Conservation (phyloP, 2,797 vertebrate species). For the Natrix natrix region DNA sequence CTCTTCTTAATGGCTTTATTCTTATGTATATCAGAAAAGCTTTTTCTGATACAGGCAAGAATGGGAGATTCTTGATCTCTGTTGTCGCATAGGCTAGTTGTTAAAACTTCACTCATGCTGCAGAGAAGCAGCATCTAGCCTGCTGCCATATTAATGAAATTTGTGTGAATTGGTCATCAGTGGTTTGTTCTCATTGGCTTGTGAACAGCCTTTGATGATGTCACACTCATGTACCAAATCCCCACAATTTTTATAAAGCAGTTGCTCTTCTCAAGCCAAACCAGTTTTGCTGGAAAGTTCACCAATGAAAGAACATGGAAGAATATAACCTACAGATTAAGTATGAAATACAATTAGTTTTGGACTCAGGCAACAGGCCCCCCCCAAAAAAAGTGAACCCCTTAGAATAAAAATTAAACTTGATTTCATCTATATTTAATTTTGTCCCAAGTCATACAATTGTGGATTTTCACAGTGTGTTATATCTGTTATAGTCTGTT, state of each 20-base stretch:
- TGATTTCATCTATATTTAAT: not conserved
- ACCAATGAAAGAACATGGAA: not conserved
- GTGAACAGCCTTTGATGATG: conserved; percentile 16
- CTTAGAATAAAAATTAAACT: not conserved
- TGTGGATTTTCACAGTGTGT: not conserved
- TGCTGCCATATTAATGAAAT: not conserved
- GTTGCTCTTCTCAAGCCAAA: not conserved
- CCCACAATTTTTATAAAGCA: not conserved
- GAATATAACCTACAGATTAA: not conserved
- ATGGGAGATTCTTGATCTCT: not conserved
- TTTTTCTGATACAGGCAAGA: not conserved
- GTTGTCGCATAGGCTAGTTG: not conserved
- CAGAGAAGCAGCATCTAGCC: not conserved
- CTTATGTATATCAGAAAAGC: too few species aligned
- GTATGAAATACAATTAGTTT: not conserved
- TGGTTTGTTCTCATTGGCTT: conserved; percentile 19
- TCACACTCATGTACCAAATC: conserved; percentile 12
- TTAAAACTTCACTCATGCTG: not conserved
- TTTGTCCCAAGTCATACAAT: not conserved
- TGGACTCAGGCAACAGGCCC: not conserved
- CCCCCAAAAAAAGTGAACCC: not conserved
- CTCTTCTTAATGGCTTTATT: not conserved
- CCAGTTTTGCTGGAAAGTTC: not conserved
- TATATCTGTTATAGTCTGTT: not conserved
- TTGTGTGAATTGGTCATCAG: not conserved